A percentile compares a stretch with the other conserved stretches of the same genome.
phyloP scores from a whole-genome alignment of 1,140 invertebrate genomes.

The Hormaphis cornu region DNA sequence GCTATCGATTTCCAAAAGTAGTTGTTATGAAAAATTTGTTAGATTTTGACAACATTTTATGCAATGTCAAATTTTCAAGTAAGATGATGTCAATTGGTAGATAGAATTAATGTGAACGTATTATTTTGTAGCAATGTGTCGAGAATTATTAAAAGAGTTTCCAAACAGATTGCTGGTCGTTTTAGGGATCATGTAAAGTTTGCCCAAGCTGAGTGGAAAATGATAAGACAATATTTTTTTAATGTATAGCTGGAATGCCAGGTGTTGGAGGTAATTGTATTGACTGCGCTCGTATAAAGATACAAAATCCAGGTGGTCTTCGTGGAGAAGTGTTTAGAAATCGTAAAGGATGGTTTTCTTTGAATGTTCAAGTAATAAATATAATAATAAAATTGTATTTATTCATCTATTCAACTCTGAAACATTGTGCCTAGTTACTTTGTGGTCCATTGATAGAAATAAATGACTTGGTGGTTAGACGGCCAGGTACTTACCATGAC shows the following conservation, averaged over 20 bases:
- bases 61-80: background rate
- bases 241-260: slow-evolving; percentile 39
- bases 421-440: slow-evolving; percentile 31
- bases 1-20: background rate
- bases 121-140: slow-evolving; percentile 34
- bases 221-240: slow-evolving; percentile 39
- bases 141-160: slow-evolving; percentile 20
- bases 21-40: background rate
- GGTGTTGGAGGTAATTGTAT: slow-evolving; percentile 42
- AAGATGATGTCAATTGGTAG: background rate
- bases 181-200: slow-evolving; percentile 33
- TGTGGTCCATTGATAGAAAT: slow-evolving; percentile 39
- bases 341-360: slow-evolving; percentile 42
- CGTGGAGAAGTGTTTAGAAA: slow-evolving; percentile 43
- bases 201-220: slow-evolving; percentile 36
- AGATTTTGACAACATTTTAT: background rate
- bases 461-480: slow-evolving; percentile 39
- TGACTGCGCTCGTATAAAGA: slow-evolving; percentile 42
- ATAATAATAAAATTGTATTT: slow-evolving; percentile 30
- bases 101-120: background rate
- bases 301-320: slow-evolving; percentile 34
- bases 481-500: slow-evolving; percentile 40
- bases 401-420: background rate
- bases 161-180: background rate
- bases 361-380: slow-evolving; percentile 43